Conservation (phyloP, 2,797 vertebrate genomes). For the Muscicapa striata region DNA sequence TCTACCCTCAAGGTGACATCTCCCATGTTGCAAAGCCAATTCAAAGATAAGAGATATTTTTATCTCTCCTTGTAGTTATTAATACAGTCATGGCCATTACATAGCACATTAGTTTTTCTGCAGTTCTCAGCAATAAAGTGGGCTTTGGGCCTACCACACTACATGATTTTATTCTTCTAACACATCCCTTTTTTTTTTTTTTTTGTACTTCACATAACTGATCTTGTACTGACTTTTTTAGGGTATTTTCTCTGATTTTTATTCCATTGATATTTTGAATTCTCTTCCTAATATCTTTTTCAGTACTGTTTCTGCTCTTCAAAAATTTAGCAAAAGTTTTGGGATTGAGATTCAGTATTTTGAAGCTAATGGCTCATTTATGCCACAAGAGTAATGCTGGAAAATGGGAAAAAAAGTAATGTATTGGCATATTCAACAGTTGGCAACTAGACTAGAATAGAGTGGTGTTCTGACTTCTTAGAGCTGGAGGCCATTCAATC, state of each 20-base stretch:
- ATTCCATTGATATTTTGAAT: not conserved
- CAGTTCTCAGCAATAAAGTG: conserved; percentile 39
- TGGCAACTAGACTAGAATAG: not conserved
- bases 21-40: conserved; percentile 7
- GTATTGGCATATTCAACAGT: not conserved
- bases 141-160: conserved; percentile 36
- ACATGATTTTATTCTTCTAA: conserved; percentile 50
- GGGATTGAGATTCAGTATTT: not conserved
- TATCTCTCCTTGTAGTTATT: conserved; percentile 50
- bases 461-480: not conserved
- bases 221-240: not conserved
- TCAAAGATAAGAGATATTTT: conserved; percentile 55
- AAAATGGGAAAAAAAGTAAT: not conserved
- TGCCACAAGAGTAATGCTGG: not conserved
- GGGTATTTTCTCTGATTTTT: not conserved
- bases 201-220: not conserved
- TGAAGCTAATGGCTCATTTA: not conserved
- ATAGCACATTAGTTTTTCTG: conserved; percentile 67
- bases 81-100: conserved; percentile 43
- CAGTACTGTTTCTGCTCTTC: not conserved
- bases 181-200: rapidly evolving
- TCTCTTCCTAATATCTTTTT: not conserved
- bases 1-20: conserved; percentile 65
- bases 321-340: not conserved
- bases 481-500: not conserved